A percentile compares a stretch with the other conserved stretches of the same genome.
Conservation (phyloP, 2,888 invertebrate genomes). For the Plebejus melissa region DNA sequence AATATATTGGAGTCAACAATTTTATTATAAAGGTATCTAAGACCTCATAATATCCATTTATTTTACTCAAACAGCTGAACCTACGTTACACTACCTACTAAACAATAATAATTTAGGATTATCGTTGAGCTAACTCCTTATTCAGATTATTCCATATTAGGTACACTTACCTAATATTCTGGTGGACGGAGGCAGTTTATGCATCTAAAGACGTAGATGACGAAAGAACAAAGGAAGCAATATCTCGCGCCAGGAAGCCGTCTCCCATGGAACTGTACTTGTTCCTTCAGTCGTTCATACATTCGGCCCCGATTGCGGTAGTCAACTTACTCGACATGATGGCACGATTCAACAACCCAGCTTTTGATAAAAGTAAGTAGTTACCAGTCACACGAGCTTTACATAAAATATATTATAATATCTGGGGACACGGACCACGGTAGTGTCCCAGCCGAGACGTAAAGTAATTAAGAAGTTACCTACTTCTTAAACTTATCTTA, state of each 20-base stretch:
- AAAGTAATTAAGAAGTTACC: too few species aligned
- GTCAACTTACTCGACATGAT: conserved; percentile 78
- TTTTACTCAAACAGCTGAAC: too few species aligned
- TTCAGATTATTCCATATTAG: conserved; percentile 56
- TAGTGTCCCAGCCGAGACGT: too few species aligned
- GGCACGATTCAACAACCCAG: conserved; percentile 75
- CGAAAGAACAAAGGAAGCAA: conserved; percentile 78
- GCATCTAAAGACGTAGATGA: conserved; percentile 74
- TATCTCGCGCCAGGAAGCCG: conserved; percentile 79
- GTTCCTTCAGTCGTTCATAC: conserved; percentile 87
- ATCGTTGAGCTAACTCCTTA: neutral
- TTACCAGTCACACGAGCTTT: conserved; percentile 14
- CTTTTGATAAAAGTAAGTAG: conserved; percentile 81
- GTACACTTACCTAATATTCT: conserved; percentile 85
- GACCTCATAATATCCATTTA: too few species aligned
- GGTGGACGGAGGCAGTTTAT: conserved; percentile 85
- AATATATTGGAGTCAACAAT: too few species aligned
- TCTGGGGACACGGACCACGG: too few species aligned
- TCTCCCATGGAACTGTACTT: conserved; percentile 87
- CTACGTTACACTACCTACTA: too few species aligned
- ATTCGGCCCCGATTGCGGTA: conserved; percentile 86
- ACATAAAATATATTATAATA: too few species aligned
- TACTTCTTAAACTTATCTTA: too few species aligned
- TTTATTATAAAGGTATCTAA: too few species aligned
- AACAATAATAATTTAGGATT: too few species aligned